Base-by-base conservation (phyloP, 2,113 vertebrate species). In the Myotis brandtii region DNA sequence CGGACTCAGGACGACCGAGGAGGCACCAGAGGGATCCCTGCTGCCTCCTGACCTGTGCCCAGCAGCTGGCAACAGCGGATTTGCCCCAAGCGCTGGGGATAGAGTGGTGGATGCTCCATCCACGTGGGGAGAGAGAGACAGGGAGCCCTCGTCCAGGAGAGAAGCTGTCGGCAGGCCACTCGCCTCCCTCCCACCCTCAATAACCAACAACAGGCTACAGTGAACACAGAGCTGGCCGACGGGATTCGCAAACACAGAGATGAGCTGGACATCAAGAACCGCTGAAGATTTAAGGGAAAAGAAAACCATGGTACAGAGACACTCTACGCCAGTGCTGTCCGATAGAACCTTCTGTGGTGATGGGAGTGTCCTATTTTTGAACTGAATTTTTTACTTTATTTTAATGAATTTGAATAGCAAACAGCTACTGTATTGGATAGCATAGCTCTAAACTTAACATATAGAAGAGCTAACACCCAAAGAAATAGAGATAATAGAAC, bases 301-400 rank as follows among this genome's bases (percentile, higher is more conserved):
- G 14, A 73, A 85, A 95, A 72, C 43, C 6, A 23, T 62, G 37
- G 10, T 5, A 32, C 62, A 23, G 70, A 92, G 70, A 50, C 23
- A 21, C 21, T 66, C 30, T 25, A 89, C 34, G 56, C 30, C 23
- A 79, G 64, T 21, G 17, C 5, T 14, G 20, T 56, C 17, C 40
- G 9, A 7, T 5, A 83, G 67, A 56, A 83, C 30, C 67, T 86
- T 85, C 69, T 54, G n/a, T 59, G 40, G 40, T 34, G 40, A 59
- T 46, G 25, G 81, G 62, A 52, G 14, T 43, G 37, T 70, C 64
- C 70, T 80, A 40, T 30, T 12, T 69, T 52, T 69, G n/a, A 86
- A 90, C n/a, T 5, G 9, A 73, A 75, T 59, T 77, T 85, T 90
- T 75, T 30, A 79, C 82, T 90, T 54, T 66, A 69, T 81, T 90